Conservation (phyloP, 53 echinoderm and acorn worm species). For the Holothuria leucospilota region DNA sequence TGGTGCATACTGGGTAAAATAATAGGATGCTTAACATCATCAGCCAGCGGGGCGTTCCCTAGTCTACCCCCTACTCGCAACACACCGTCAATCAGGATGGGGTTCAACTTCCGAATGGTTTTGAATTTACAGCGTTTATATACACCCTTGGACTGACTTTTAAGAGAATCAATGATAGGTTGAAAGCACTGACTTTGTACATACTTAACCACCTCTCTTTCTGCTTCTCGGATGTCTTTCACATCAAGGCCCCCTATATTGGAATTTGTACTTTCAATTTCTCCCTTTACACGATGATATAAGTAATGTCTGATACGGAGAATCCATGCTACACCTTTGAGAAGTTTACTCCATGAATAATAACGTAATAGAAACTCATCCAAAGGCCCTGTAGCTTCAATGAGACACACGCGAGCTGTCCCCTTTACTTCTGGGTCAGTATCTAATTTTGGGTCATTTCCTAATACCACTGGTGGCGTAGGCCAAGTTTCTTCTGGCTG, state of each 20-base stretch:
- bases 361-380: conserved; percentile 27
- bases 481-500: conserved; percentile 57
- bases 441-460: not conserved
- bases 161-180: conserved; percentile 10
- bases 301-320: conserved; percentile 2
- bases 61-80: conserved; percentile 66
- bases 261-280: too few species aligned
- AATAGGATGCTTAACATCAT: conserved; percentile 60
- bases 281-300: not conserved
- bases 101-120: conserved; percentile 50
- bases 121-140: not conserved
- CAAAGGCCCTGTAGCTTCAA: not conserved
- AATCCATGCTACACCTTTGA: conserved; percentile 44
- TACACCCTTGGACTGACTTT: conserved; percentile 15
- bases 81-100: conserved; percentile 55
- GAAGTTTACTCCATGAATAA: conserved; percentile 45
- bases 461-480: not conserved
- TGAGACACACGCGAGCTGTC: not conserved
- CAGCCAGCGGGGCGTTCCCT: conserved; percentile 43
- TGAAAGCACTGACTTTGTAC: not conserved
- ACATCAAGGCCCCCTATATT: too few species aligned
- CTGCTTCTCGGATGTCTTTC: too few species aligned
- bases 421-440: not conserved
- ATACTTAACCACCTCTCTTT: too few species aligned
- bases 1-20: conserved; percentile 67